These are phyloP conservation scores for Atta cephalotes DNA, from an alignment of 1,140 invertebrate genomes.

Conservation along the genomic window DNA sequence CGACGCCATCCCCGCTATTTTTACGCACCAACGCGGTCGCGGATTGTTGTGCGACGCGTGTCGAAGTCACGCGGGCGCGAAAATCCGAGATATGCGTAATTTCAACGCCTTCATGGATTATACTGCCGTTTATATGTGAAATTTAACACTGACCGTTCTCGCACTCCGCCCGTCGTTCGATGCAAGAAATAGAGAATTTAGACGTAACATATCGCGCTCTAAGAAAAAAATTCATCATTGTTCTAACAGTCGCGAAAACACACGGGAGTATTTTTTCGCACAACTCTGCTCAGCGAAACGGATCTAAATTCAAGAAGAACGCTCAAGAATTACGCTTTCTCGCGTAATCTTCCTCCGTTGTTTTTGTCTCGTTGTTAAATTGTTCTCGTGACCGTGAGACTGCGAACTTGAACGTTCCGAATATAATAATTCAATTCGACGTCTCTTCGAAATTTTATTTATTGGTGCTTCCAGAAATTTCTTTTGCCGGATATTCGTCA, in stretches of 20 bases:
- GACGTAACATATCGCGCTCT: not conserved
- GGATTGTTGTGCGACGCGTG: constrained; percentile 60
- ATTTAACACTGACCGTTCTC: constrained; percentile 9
- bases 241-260: not conserved
- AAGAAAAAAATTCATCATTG: constrained; percentile 20
- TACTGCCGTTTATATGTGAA: constrained; percentile 15
- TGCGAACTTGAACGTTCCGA: not conserved
- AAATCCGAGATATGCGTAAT: constrained; percentile 19
- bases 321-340: not conserved
- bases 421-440: constrained; percentile 27
- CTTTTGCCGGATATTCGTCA: not conserved
- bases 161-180: not conserved
- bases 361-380: constrained; percentile 41
- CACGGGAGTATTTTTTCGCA: not conserved
- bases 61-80: constrained; percentile 48
- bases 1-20: constrained; percentile 56
- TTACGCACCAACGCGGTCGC: constrained; percentile 24
- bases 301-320: not conserved
- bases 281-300: not conserved
- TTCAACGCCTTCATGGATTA: constrained; percentile 13
- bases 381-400: not conserved
- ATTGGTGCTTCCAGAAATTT: not conserved
- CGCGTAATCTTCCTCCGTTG: not conserved
- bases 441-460: constrained; percentile 36
- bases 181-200: not conserved